These are phyloP conservation scores for Aurelia aurita DNA, from an alignment of 30 jellyfish, hydroid and myxozoan genomes.

Conservation along the genomic window DNA sequence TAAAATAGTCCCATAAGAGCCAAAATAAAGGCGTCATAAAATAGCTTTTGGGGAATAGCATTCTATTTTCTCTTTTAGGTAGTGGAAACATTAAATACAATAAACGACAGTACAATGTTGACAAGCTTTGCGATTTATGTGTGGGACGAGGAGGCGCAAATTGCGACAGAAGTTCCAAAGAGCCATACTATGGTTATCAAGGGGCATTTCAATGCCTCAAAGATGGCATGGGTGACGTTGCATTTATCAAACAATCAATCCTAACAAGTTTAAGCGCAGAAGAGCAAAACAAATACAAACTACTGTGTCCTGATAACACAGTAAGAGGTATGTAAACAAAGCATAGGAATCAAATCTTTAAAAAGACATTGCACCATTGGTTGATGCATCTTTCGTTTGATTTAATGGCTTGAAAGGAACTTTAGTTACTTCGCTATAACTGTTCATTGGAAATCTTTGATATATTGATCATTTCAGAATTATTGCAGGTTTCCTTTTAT, in stretches of 20 bases:
- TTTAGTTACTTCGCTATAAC: no score
- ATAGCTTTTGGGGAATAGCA: no score
- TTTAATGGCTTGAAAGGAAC: no score
- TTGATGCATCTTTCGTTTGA: no score
- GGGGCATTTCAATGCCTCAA: conserved; percentile 76
- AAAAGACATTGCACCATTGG: no score
- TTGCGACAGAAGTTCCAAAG: conserved; percentile 46
- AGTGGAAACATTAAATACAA: conserved; percentile 48
- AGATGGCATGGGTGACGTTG: conserved; percentile 79
- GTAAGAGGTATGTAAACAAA: conserved; percentile 56
- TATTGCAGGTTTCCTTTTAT: no score
- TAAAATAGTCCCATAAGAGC: no score
- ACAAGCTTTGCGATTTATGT: conserved; percentile 59
- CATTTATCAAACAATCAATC: conserved; percentile 59
- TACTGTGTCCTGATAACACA: conserved; percentile 52
- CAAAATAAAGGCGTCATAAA: no score
- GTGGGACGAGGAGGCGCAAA: conserved; percentile 51
- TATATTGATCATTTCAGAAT: no score
- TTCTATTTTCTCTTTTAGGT: conserved; percentile 13
- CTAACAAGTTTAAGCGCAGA: conserved; percentile 39
- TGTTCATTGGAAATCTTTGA: no score
- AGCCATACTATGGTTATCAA: conserved; percentile 71
- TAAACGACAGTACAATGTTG: conserved; percentile 19
- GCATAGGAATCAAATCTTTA: no score
- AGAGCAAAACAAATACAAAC: conserved; percentile 55